Conservation (phyloP, 2,113 vertebrate genomes). For the Candoia aspera region DNA sequence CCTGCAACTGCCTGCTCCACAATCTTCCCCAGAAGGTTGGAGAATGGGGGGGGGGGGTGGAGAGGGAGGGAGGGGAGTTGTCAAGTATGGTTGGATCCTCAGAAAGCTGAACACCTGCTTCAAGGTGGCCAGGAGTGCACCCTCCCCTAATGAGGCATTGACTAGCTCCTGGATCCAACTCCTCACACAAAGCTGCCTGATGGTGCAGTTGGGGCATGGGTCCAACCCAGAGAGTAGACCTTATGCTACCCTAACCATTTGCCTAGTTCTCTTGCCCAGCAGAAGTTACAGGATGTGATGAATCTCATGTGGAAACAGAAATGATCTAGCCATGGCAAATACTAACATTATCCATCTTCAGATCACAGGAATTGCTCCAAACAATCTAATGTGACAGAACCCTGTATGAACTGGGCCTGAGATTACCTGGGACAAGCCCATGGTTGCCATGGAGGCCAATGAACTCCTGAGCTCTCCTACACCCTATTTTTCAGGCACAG, state of each 20-base stretch:
- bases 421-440: no score
- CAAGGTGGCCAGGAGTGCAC: neutral
- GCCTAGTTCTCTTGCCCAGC: neutral
- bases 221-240: neutral
- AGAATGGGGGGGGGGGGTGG: no score
- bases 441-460: no score
- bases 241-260: neutral
- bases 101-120: neutral
- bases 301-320: neutral
- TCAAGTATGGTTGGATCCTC: neutral
- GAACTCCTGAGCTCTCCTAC: no score
- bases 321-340: neutral
- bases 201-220: neutral
- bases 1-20: no score
- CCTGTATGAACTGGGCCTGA: no score
- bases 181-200: neutral
- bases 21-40: no score
- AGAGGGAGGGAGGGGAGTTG: no score
- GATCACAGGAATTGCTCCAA: no score
- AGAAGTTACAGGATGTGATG: neutral
- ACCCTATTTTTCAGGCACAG: no score
- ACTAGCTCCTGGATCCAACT: neutral
- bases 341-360: neutral
- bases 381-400: no score
- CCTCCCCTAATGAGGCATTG: neutral